Conservation (phyloP, 2,888 invertebrate genomes). For the Odontothrips loti region DNA sequence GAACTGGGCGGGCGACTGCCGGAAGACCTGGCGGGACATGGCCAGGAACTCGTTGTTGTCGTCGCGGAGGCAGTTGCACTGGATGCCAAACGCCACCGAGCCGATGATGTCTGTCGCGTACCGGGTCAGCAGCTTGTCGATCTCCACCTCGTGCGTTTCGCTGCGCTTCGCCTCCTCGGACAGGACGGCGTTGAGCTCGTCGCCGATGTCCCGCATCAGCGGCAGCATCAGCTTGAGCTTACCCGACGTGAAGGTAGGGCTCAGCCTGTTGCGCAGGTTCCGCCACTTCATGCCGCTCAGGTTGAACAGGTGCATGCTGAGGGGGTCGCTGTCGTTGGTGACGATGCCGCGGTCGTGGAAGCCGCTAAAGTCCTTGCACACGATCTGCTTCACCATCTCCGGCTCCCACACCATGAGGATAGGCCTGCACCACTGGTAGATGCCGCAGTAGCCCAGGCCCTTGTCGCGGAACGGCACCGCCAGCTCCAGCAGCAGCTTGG, state of each 20-base stretch:
- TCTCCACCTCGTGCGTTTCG: slow-evolving; percentile 42
- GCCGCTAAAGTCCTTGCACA: slow-evolving; percentile 50
- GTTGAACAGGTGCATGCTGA: slow-evolving; percentile 47
- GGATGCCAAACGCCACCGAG: slow-evolving; percentile 50
- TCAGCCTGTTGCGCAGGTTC: slow-evolving; percentile 50
- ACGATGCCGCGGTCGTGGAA: slow-evolving; percentile 50
- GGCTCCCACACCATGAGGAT: slow-evolving; percentile 49
- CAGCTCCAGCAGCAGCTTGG: neutral
- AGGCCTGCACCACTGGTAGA: slow-evolving; percentile 51
- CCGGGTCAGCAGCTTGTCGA: slow-evolving; percentile 47
- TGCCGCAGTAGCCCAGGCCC: slow-evolving; percentile 43
- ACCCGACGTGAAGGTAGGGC: slow-evolving; percentile 54
- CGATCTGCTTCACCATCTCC: slow-evolving; percentile 49
- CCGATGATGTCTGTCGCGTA: slow-evolving; percentile 52
- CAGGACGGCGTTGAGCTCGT: slow-evolving; percentile 40
- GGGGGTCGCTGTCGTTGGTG: slow-evolving; percentile 45
- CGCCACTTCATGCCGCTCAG: slow-evolving; percentile 54
- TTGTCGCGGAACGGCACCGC: neutral
- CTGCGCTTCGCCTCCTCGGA: neutral
- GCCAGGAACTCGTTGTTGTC: slow-evolving; percentile 46
- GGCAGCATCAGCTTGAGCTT: slow-evolving; percentile 54
- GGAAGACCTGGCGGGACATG: slow-evolving; percentile 45
- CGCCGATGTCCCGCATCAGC: slow-evolving; percentile 47
- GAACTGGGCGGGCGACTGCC: slow-evolving; percentile 43
- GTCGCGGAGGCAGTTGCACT: slow-evolving; percentile 47